phyloP scores from a whole-genome alignment of 2,113 vertebrate species.

The Pseudorectes ferrugineus region DNA sequence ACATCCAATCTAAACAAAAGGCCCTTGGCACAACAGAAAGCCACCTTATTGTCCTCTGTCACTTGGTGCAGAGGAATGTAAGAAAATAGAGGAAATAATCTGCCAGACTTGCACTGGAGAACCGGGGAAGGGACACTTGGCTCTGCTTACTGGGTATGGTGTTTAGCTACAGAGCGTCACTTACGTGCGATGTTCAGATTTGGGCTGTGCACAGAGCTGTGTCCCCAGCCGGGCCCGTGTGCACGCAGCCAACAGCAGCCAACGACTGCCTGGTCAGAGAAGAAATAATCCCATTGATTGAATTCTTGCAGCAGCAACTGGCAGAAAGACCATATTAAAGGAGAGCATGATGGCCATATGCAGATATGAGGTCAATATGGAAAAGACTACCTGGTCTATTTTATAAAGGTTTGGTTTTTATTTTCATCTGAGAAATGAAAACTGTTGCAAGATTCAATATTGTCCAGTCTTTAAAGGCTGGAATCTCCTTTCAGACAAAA shows the following conservation, averaged over 20 bases:
- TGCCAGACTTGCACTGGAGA: neutral
- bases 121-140: neutral
- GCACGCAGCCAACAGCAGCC: neutral
- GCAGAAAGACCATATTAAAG: neutral
- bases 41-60: neutral
- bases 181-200: accelerated
- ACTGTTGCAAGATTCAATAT: neutral
- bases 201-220: accelerated
- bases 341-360: accelerated
- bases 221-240: accelerated
- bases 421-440: neutral
- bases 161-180: neutral
- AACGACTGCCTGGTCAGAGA: neutral
- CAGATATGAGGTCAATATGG: neutral
- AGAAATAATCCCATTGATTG: neutral
- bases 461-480: neutral
- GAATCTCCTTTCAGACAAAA: slow-evolving; percentile 40
- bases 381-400: neutral
- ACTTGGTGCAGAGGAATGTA: neutral
- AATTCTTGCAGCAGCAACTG: neutral
- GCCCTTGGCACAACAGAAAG: neutral
- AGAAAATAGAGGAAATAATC: neutral
- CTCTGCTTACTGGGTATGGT: neutral
- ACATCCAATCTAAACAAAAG: neutral
- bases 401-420: neutral